A percentile compares a stretch with the other conserved stretches of the same genome.
Evolutionary conservation across 2,797 vertebrate genomes (phyloP).

Genomic region (Glossophaga mutica): DNA sequence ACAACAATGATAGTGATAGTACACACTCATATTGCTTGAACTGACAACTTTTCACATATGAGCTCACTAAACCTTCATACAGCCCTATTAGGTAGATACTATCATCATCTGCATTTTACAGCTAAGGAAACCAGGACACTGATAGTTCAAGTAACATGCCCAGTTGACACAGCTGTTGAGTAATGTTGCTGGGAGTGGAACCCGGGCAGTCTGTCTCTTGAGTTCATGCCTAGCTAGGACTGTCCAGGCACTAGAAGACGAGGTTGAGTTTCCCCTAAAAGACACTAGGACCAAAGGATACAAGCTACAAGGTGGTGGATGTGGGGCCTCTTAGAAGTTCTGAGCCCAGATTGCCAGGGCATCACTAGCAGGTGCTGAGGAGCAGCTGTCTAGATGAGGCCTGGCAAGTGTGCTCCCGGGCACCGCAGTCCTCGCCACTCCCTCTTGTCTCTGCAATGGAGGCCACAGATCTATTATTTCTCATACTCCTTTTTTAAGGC

Average conservation of each 20-base stretch:
- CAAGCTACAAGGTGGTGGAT: not conserved
- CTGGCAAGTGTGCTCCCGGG: accelerated
- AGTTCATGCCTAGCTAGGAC: not conserved
- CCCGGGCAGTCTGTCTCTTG: not conserved
- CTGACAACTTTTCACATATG: not conserved
- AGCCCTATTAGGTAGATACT: not conserved
- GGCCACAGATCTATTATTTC: not conserved
- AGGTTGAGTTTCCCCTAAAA: not conserved
- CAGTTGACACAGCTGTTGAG: not conserved
- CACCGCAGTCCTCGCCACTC: not conserved
- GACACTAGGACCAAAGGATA: not conserved
- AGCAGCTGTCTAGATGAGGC: no score
- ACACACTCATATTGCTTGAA: not conserved
- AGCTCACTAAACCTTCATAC: not conserved
- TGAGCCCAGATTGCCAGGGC: not conserved
- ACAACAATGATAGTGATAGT: not conserved
- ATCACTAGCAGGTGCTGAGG: not conserved
- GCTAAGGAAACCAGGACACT: not conserved
- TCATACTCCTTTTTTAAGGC: not conserved
- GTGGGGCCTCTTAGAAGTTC: not conserved
- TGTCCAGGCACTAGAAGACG: not conserved
- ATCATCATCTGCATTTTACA: not conserved
- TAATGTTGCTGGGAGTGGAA: not conserved
- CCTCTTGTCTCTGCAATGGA: not conserved
- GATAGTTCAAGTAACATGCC: not conserved